phyloP scores from a whole-genome alignment of 2,888 invertebrate genomes.

The Eristalinus sepulchralis region DNA sequence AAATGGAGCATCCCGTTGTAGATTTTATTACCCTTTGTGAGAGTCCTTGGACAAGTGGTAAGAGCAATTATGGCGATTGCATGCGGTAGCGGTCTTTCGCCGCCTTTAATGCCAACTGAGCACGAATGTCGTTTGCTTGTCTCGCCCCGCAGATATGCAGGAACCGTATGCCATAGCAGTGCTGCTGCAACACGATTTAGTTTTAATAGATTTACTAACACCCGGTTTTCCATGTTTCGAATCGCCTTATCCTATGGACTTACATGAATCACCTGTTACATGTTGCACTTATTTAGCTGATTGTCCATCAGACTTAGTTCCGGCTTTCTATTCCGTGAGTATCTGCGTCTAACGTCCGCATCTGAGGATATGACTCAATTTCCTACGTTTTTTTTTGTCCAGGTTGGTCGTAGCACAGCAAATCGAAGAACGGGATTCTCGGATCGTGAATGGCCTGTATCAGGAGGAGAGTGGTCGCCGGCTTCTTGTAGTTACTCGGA shows the following conservation, averaged over 20 bases:
- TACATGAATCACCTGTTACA: conserved; percentile 99
- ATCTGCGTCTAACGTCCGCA: background rate
- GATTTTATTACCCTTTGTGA: conserved; percentile 98
- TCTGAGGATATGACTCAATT: background rate
- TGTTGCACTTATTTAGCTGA: conserved; percentile 98
- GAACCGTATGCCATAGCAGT: conserved; percentile 99
- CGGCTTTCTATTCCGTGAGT: conserved; percentile 95
- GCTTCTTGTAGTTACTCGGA: conserved; percentile 98
- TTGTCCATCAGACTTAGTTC: conserved; percentile 98
- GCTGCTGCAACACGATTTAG: conserved; percentile 97
- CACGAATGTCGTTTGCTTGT: background rate
- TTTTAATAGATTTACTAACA: conserved; percentile 97
- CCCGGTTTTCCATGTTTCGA: conserved; percentile 99
- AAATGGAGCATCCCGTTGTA: conserved; percentile 99
- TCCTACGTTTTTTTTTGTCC: background rate
- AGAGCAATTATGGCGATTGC: conserved; percentile 59
- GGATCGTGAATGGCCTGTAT: conserved; percentile 97
- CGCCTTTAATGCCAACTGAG: conserved; percentile 8
- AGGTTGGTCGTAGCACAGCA: conserved; percentile 87
- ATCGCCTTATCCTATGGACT: conserved; percentile 99
- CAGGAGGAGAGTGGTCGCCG: conserved; percentile 97
- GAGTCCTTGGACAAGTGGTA: conserved; percentile 95
- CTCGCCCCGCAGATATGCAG: conserved; percentile 89
- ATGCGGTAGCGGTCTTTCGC: background rate
- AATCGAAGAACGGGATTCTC: conserved; percentile 92